Base-by-base conservation (phyloP, 2,888 invertebrate genomes). In the Heliothis peltigera region DNA sequence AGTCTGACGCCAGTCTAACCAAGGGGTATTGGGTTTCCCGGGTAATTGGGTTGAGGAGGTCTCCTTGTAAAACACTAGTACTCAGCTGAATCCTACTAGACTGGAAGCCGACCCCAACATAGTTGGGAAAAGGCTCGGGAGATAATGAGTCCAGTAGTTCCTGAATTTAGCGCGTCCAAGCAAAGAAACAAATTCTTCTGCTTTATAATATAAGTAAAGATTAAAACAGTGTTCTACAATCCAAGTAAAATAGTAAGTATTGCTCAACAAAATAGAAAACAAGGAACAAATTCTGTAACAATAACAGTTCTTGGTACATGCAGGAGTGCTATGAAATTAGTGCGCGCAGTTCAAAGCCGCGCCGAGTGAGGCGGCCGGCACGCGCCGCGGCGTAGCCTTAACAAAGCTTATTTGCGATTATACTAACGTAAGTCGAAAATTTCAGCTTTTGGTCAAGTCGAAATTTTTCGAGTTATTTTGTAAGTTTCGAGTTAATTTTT, bases 341-440 rank as follows among this genome's bases (percentile, higher is more conserved):
- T 84, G 81, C 66, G 80, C 60, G 64, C 64, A 59, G 72, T 77
- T 70, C 71, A 76, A 76, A 81, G 80, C 63, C 68, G 64, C 67
- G 65, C 62, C 53, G 70, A 77, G 76, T 70, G 68, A 65, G 64
- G 73, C 68, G 70, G 39, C 64, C 55, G 69, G 71, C 68, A 74
- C 72, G 77, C 72, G 77, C 47, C 28, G 52, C 79, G 68, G 63
- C 70, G 72, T 75, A 63, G 57, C 83, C 35, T 46, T 89, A 88
- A 91, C 89, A 85, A 91, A 90, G 91, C 90, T 90, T 90, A 90
- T 91, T 90, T 87, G 83, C 42, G 49, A 51, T 63, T 22, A 48
- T 86, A 89, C 88, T 64, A 65, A 1, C 4, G 56, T 3, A 71
- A 70, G 72, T 84, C 86, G 85, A 83, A 25, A 32, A 28, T 15